Base-by-base conservation (phyloP, 1,140 invertebrate genomes). In the Drosophila suzukii region DNA sequence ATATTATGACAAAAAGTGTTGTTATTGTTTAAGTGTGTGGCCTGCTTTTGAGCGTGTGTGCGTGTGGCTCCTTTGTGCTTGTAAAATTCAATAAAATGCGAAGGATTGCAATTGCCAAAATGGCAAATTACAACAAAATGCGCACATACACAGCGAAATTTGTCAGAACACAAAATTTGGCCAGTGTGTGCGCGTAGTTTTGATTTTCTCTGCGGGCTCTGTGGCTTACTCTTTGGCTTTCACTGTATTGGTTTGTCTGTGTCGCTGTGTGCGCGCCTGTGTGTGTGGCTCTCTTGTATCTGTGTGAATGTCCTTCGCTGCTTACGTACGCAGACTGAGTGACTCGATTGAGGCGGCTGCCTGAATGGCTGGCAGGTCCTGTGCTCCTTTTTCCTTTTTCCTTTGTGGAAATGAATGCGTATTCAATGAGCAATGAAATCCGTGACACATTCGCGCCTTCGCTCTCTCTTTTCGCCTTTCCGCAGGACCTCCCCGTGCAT, bases 381-480 rank as follows among this genome's bases (percentile, higher is more conserved):
- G 50, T 56, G 62, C 74, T 85, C 67, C 67, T 56, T 85, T 61
- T 63, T 62, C 72, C 61, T 58, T 71, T 74, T 79, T 79, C 32
- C 32, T 34, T 34, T 34, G 32, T 34, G 32, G 80, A 83, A 88
- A 88, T 89, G 84, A 84, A 88, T 88, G 84, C 84, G 84, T 89
- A 88, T 88, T 88, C 84, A 88, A 88, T 88, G 84, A 89, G 84
- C 84, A 88, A 88, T 88, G 84, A 88, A 88, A 88, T 88, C 84
- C 84, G 84, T 88, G 84, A 88, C 84, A 88, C 84, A 89, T 89
- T 88, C 84, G 84, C 80, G 84, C 81, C 75, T 73, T 63, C 61
- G 55, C n/a, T 39, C 47, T 43, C 43, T 46, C 10, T 47, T 8
- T 44, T 17, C 8, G n/a, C 13, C 38, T 20, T 20, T 20, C 20